Evolutionary conservation across 2,797 vertebrate genomes (phyloP).

Genomic region (Pantherophis alleghaniensis): DNA sequence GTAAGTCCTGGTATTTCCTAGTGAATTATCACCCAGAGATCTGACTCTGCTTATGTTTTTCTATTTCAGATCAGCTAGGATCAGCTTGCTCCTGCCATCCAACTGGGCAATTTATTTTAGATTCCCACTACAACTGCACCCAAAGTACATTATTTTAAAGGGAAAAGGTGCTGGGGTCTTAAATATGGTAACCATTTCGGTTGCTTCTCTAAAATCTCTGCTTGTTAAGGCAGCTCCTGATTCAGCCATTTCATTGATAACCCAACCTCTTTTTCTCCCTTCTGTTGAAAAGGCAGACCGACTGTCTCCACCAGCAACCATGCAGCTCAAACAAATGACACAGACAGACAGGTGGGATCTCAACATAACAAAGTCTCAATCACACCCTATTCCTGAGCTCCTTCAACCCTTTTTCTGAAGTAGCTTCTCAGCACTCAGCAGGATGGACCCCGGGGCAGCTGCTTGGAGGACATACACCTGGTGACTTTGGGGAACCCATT

Average conservation of each 20-base stretch:
- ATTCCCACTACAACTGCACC: not conserved
- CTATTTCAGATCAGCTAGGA: not conserved
- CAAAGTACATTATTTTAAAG: not conserved
- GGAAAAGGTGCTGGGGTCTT: not conserved
- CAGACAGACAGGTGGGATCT: not conserved
- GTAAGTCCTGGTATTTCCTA: not conserved
- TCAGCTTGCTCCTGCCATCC: not conserved
- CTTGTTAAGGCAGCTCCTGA: slow-evolving; percentile 36
- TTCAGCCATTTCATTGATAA: slow-evolving; percentile 31
- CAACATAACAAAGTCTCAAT: slow-evolving; percentile 9
- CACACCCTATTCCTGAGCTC: not conserved
- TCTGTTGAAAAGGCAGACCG: slow-evolving; percentile 49
- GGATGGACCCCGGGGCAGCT: not conserved
- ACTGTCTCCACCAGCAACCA: slow-evolving; percentile 48
- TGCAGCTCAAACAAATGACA: slow-evolving; percentile 16
- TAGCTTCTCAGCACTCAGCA: not conserved
- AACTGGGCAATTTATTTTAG: not conserved
- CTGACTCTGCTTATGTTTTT: not conserved
- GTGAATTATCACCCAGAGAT: not conserved
- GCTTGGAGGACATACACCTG: slow-evolving; percentile 16
- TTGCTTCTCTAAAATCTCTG: not conserved
- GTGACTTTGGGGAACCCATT: slow-evolving; percentile 31
- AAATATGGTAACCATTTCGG: not conserved
- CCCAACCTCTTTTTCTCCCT: slow-evolving; percentile 41
- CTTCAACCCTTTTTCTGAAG: not conserved